These are phyloP conservation scores for Tipula lateralis DNA, from an alignment of 2,888 invertebrate genomes.

Conservation along the genomic window DNA sequence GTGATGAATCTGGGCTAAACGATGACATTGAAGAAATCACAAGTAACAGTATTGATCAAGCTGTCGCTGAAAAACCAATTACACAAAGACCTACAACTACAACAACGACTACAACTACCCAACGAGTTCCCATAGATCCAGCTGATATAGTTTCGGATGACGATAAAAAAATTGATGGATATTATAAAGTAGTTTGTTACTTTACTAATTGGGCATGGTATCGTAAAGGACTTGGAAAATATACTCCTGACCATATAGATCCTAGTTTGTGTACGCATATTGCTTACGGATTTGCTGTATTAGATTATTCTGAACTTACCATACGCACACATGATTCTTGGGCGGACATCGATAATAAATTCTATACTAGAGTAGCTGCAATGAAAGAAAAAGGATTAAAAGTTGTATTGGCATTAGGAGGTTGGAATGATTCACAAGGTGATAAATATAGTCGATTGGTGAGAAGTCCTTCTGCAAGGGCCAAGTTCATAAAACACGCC, in stretches of 20 bases:
- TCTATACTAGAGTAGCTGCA: constrained; percentile 77
- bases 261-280: constrained; percentile 86
- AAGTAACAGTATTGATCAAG: constrained; percentile 31
- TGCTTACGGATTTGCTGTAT: constrained; percentile 88
- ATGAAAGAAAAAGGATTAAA: constrained; percentile 76
- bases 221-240: constrained; percentile 73
- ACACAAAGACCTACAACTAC: constrained; percentile 41
- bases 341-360: constrained; percentile 83
- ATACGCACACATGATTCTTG: constrained; percentile 83
- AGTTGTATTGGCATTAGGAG: constrained; percentile 84
- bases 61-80: constrained; percentile 37
- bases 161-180: constrained; percentile 56
- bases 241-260: constrained; percentile 79
- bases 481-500: constrained; percentile 68
- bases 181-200: constrained; percentile 81
- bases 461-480: constrained; percentile 66
- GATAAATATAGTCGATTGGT: constrained; percentile 85
- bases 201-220: constrained; percentile 96
- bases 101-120: constrained; percentile 40
- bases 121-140: constrained; percentile 38
- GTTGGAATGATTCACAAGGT: constrained; percentile 90
- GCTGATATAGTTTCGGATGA: constrained; percentile 37
- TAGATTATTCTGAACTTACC: constrained; percentile 72
- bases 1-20: constrained; percentile 31
- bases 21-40: constrained; percentile 32